Evolutionary conservation across 2,888 invertebrate genomes (phyloP).

Genomic region (Microctonus aethiopoides): DNA sequence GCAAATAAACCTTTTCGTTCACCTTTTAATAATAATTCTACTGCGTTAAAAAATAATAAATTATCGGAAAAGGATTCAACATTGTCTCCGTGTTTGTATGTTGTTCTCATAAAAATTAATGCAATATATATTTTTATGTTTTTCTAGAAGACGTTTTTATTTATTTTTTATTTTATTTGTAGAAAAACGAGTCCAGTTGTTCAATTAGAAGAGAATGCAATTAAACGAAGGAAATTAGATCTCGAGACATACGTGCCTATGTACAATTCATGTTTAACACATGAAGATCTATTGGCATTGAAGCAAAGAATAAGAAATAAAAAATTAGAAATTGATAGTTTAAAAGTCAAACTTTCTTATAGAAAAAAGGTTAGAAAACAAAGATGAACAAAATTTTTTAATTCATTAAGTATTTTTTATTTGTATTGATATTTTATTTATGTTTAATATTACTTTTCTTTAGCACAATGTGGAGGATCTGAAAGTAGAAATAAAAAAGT

Average conservation of each 20-base stretch:
- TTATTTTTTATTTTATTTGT: background rate
- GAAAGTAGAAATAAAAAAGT: conserved; percentile 68
- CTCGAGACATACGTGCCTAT: conserved; percentile 3
- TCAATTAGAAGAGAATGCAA: conserved; percentile 23
- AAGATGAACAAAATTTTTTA: background rate
- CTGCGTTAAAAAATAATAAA: conserved; percentile 27
- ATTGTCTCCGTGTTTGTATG: background rate
- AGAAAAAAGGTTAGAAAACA: conserved; percentile 45
- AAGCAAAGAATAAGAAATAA: conserved; percentile 67
- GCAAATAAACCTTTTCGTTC: conserved; percentile 53
- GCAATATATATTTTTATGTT: background rate
- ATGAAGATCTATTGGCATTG: conserved; percentile 67
- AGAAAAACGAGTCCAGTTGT: conserved; percentile 42
- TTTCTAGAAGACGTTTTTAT: background rate
- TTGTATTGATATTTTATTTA: background rate
- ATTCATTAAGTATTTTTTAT: background rate
- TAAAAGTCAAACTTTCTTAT: conserved; percentile 44
- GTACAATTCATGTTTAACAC: conserved; percentile 33
- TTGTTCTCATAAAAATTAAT: background rate
- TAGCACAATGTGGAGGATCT: conserved; percentile 69
- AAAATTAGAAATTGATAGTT: conserved; percentile 51
- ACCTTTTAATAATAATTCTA: conserved; percentile 42
- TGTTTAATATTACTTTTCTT: conserved; percentile 59
- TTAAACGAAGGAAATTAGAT: conserved; percentile 40
- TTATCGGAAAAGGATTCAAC: conserved; percentile 2